Percentiles rank a stretch among this genome's conserved stretches.
phyloP scores from a whole-genome alignment of 1,140 invertebrate genomes.

The Heterodera schachtii region DNA sequence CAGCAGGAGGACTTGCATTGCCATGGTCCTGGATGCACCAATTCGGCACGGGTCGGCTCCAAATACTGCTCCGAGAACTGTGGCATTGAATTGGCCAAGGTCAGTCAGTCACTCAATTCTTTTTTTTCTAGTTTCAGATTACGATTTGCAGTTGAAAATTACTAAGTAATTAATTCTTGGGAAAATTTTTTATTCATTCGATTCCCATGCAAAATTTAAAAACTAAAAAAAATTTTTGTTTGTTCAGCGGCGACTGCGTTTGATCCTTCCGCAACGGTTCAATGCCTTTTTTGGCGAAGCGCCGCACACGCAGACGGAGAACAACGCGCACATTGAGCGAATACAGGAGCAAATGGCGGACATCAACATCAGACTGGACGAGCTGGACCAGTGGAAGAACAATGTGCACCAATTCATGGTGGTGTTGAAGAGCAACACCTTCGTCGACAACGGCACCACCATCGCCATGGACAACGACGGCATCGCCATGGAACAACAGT shows the following conservation, averaged over 20 bases:
- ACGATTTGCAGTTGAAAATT: too few species aligned
- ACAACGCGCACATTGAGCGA: conserved; percentile 22
- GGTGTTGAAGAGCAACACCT: background rate
- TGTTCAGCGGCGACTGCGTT: conserved; percentile 27
- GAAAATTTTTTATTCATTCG: too few species aligned
- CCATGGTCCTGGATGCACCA: conserved; percentile 83
- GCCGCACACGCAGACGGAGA: conserved; percentile 25
- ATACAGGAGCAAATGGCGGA: conserved; percentile 23
- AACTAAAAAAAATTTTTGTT: too few species aligned
- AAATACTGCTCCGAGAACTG: conserved; percentile 95
- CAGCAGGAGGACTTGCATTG: conserved; percentile 74
- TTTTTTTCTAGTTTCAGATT: background rate
- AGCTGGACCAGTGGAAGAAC: conserved; percentile 35
- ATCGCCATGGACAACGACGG: conserved; percentile 23
- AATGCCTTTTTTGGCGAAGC: conserved; percentile 18
- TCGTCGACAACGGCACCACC: background rate
- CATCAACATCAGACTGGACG: conserved; percentile 33
- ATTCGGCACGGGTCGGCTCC: conserved; percentile 78
- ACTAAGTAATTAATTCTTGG: too few species aligned
- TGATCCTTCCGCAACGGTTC: conserved; percentile 40
- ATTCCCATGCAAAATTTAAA: too few species aligned
- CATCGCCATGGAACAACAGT: conserved; percentile 1
- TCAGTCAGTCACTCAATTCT: conserved; percentile 14
- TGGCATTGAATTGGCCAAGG: conserved; percentile 82
- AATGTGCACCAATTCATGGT: conserved; percentile 20